phyloP scores from a whole-genome alignment of 2,888 invertebrate genomes.

The Dolichopus griseipennis region DNA sequence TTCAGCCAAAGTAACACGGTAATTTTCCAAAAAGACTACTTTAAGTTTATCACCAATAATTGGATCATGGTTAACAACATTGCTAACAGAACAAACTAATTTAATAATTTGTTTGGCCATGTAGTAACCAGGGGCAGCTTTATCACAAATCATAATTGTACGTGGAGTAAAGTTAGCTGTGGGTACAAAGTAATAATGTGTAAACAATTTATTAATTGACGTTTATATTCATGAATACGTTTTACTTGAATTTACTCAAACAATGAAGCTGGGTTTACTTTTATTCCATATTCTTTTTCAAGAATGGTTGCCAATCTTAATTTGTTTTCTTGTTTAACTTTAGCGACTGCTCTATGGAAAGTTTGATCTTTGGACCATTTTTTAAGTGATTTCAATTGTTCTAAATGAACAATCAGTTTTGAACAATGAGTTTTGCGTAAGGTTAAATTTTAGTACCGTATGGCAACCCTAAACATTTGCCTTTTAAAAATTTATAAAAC shows the following conservation, averaged over 20 bases:
- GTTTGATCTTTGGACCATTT: conserved; percentile 76
- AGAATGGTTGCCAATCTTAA: conserved; percentile 76
- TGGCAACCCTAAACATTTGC: too few relatives aligned
- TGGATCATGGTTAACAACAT: conserved; percentile 95
- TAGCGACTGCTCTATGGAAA: conserved; percentile 83
- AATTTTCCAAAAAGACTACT: conserved; percentile 94
- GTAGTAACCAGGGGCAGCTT: conserved; percentile 98
- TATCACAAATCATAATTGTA: conserved; percentile 95
- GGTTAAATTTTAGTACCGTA: too few relatives aligned
- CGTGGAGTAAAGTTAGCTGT: conserved; percentile 73
- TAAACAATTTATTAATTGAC: conserved; percentile 91
- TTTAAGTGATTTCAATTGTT: conserved; percentile 73
- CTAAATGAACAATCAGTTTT: conserved; percentile 88
- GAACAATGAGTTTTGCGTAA: too few relatives aligned
- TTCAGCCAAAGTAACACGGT: conserved; percentile 95
- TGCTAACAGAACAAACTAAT: conserved; percentile 84
- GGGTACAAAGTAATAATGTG: conserved; percentile 95
- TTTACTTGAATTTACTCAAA: conserved; percentile 99
- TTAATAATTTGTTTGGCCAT: conserved; percentile 98
- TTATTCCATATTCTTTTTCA: conserved; percentile 79
- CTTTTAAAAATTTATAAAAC: too few relatives aligned
- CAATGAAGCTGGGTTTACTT: conserved; percentile 88
- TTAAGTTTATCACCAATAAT: conserved; percentile 95
- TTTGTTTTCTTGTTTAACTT: conserved; percentile 98
- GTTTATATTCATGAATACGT: conserved; percentile 98